Base-by-base conservation (phyloP, 53 echinoderm and acorn worm genomes). In the Zoroaster sp. region DNA sequence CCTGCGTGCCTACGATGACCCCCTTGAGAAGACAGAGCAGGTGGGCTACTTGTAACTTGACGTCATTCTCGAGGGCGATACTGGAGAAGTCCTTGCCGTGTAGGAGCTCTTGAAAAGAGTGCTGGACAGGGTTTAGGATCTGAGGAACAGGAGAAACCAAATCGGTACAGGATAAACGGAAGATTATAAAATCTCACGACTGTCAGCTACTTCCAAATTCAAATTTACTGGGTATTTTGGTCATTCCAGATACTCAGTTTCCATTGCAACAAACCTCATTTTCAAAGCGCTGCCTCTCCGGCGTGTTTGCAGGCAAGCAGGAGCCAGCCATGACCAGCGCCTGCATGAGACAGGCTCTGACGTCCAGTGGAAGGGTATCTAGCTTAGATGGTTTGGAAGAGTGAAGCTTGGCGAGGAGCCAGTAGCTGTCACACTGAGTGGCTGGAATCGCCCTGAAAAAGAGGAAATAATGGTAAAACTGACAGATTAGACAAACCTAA, bases 321-420 rank as follows among this genome's bases (percentile, higher is more conserved):
- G 94, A 95, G 3, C 98, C 99, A 2, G 96, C 99, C 80, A 99
- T 86, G 45, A 99, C 99, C 76, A 99, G 41, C 2, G 96, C 96
- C 67, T 96, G 96, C 99, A 99, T 99, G 68, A 99, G 87, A 65
- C 89, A 91, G 28, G 91, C 89, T 68, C 96, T 90, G 67, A 96
- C 93, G 40, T 99, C 99, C 25, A 89, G 63, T 38, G 99, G 90
- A 15, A 98, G 82, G 11, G 94, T 73, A 81, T 98, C 96, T 23
- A 98, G 69, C 18, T 95, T 95, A 2, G 95, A 94, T 8, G 87
- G 78, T 44, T 94, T 89, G 33, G 83, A 69, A 21, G 96, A 86
- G 70, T 96, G 99, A 25, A 91, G 94, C 81, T 98, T 94, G 77
- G 94, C 99, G 32, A 98, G 44, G 14, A 93, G 51, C 98, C 99